Conservation (phyloP, 92 coral and sea anemone species). For the Porites rus region DNA sequence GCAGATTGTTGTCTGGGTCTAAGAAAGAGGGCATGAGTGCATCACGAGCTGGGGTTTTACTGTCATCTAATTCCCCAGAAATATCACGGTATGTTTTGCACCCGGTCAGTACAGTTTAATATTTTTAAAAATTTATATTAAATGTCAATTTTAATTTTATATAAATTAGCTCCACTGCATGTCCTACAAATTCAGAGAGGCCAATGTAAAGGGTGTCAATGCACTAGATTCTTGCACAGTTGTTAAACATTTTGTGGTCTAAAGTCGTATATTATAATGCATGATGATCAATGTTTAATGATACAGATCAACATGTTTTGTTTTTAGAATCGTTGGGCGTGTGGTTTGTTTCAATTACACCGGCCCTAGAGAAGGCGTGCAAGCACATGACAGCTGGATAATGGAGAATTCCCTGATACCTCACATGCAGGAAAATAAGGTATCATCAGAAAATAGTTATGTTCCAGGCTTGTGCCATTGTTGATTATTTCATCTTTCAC, state of each 20-base stretch:
- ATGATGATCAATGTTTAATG: too few species aligned
- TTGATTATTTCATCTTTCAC: too few species aligned
- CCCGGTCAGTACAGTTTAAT: not conserved
- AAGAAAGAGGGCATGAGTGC: constrained; percentile 41
- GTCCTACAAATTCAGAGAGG: too few species aligned
- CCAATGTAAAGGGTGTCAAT: too few species aligned
- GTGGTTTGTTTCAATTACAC: not conserved
- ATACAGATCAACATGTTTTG: not conserved
- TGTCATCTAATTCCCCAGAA: constrained; percentile 42
- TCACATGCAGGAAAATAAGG: constrained; percentile 11
- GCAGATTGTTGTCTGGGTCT: constrained; percentile 34
- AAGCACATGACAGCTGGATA: constrained; percentile 7
- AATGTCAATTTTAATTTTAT: not conserved
- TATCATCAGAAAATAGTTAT: not conserved
- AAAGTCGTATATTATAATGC: too few species aligned
- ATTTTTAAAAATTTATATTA: not conserved
- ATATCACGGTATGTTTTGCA: constrained; percentile 25
- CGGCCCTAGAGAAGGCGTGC: not conserved
- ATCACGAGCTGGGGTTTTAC: constrained; percentile 16
- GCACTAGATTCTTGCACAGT: too few species aligned
- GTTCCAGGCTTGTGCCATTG: too few species aligned
- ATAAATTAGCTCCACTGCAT: too few species aligned
- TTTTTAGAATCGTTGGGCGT: constrained; percentile 10
- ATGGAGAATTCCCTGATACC: not conserved
- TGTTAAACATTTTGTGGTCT: too few species aligned